Evolutionary conservation across 2,113 vertebrate genomes (phyloP).

Genomic region (Prionailurus viverrinus): DNA sequence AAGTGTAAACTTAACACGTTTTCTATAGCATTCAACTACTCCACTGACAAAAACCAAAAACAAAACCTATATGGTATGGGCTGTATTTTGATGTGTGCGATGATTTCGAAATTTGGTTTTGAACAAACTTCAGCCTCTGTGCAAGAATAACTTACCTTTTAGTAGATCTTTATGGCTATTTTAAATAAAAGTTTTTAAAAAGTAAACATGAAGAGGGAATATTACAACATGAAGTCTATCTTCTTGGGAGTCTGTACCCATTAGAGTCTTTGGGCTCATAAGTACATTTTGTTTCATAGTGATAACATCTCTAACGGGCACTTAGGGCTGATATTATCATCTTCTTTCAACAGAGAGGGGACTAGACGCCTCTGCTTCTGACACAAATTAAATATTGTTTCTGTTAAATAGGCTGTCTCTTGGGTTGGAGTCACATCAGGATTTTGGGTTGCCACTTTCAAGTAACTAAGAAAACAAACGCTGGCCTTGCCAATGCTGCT

Average conservation of each 20-base stretch:
- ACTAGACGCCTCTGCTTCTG: background rate
- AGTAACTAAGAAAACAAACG: conserved; percentile 58
- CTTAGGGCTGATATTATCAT: background rate
- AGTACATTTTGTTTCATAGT: conserved; percentile 33
- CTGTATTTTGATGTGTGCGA: conserved; percentile 13
- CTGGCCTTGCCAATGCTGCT: background rate
- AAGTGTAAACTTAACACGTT: background rate
- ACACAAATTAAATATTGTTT: conserved; percentile 39
- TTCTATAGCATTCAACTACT: background rate
- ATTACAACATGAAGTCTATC: background rate
- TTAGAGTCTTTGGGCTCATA: background rate
- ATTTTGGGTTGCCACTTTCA: conserved; percentile 36
- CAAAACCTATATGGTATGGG: conserved; percentile 3
- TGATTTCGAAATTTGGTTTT: conserved; percentile 58
- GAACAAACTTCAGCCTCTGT: conserved; percentile 2
- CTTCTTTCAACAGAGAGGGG: background rate
- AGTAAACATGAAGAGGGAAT: background rate
- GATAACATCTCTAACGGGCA: background rate
- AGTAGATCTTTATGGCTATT: background rate
- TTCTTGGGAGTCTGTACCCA: background rate
- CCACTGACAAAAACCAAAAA: background rate
- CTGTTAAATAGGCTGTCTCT: background rate
- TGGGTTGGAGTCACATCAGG: background rate
- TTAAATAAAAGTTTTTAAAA: conserved; percentile 12
- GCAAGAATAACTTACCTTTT: conserved; percentile 33